Base-by-base conservation (phyloP, 2,113 vertebrate species). In the Terrapene triunguis region DNA sequence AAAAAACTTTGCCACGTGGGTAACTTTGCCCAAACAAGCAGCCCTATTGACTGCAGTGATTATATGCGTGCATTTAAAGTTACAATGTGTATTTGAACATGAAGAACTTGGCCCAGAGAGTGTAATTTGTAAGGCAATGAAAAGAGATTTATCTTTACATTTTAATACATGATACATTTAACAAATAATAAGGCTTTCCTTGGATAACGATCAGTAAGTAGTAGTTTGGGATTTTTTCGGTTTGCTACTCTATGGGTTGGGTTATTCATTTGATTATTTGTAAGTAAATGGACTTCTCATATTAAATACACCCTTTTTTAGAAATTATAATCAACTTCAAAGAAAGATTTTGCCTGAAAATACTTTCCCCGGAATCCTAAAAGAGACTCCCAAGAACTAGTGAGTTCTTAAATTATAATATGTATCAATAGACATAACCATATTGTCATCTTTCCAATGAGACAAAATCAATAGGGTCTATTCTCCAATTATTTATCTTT, bases 391-490 rank as follows among this genome's bases (percentile, higher is more conserved):
- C 6, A 83, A 86, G 79, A 51, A 55, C 19, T 89, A 29, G 79
- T 84, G 51, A 13, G 2, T 44, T 92, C 35, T 82, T 78, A 80
- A 86, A 10, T 82, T 84, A 95, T 86, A 85, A 54, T 65, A 78
- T 4, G 6, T 57, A 90, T 47, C 25, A 89, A 59, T 50, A 89
- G 93, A 93, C 79, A 84, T 1, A 92, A 16, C 1, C 22, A 83
- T 82, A 35, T n/a, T 85, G 48, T 57, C 53, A 47, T 55, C 44
- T 55, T 55, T 17, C 82, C 14, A 95, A 94, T 89, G 51, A 94
- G 27, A 38, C 87, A 90, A 94, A 95, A 95, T 92, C 82, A 89
- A 95, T 91, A 81, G 10, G 88, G 42, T 79, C 16, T 90, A 16
- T 95, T 91, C 51, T 84, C 32, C 10, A 53, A 82, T 72, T 93